A percentile compares a stretch with the other conserved stretches of the same genome.
Conservation (phyloP, 1,140 invertebrate species). For the Diuraphis noxia region DNA sequence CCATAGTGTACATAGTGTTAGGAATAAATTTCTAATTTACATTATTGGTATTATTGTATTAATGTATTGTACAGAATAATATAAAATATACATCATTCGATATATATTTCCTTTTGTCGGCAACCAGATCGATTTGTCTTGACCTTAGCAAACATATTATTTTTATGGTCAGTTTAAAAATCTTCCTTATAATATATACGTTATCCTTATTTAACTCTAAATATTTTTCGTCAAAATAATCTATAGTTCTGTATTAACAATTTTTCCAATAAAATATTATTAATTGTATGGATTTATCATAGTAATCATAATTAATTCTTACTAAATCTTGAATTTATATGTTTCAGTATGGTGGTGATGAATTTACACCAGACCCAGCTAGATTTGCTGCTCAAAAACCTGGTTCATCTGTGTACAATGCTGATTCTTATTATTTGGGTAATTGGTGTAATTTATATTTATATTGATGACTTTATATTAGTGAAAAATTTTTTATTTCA, state of each 20-base stretch:
- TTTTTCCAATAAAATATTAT: not conserved
- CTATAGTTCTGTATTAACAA: not conserved
- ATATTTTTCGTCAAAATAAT: no score
- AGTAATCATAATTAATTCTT: not conserved
- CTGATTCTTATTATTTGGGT: conserved; percentile 64
- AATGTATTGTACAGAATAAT: not conserved
- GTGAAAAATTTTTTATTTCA: not conserved
- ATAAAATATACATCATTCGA: no score
- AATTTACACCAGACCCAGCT: conserved; percentile 83
- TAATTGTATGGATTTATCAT: not conserved
- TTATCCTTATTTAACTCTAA: not conserved
- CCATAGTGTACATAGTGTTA: not conserved
- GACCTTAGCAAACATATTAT: not conserved
- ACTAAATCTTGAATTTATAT: conserved; percentile 57
- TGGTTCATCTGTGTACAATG: conserved; percentile 64
- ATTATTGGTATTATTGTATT: not conserved
- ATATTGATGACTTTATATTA: no score
- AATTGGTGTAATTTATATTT: conserved; percentile 56
- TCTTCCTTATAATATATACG: not conserved
- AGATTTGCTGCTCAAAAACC: conserved; percentile 83
- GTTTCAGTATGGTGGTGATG: conserved; percentile 84
- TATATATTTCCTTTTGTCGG: not conserved
- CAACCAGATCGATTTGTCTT: not conserved
- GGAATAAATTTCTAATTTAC: not conserved
- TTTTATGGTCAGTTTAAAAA: not conserved